Base-by-base conservation (phyloP, 1,140 invertebrate species). In the Drosophila oshimai region DNA sequence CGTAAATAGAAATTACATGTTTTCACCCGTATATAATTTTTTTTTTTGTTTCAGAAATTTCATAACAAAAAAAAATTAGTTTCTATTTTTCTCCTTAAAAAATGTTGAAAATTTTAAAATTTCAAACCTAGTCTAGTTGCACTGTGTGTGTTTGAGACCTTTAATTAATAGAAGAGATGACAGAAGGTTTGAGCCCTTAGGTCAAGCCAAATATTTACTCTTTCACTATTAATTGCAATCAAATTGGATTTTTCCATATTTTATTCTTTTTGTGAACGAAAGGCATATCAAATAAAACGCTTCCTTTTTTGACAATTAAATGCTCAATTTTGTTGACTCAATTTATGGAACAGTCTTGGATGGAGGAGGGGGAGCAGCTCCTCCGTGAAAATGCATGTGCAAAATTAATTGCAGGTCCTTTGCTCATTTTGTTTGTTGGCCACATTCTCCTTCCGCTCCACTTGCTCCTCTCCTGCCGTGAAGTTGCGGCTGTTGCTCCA, bases 361-460 rank as follows among this genome's bases (percentile, higher is more conserved):
- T 15, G 12, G 10, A 0, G 34, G 5, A 15, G 18, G 12, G 31
- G 46, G 31, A 9, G 29, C 22, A 18, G 37, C 39, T n/a, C n/a
- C n/a, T n/a, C n/a, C n/a, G n/a, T n/a, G n/a, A n/a, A 24, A 42
- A 7, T 62, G 12, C 42, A 64, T 64, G 42, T 51, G 37, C 28
- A 36, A 67, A 67, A 67, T 53, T 51, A 67, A 67, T 67, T 67
- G 61, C 45, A 42, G 36, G 34, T 55, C 15, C 33, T 37, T 36
- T 65, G 49, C 33, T 53, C 34, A 42, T 73, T 73, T 73, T 46
- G 69, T 45, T 54, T 64, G 60, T 64, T 64, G 62, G 60, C 57
- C 20, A 26, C 37, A 65, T 37, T 51, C 12, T 34, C 53, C 61
- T 78, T 78, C 75, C 75, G 75, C 75, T 78, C 75, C 75, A 78